Evolutionary conservation across 2,797 vertebrate genomes (phyloP).

Genomic region (Peromyscus aztecus): DNA sequence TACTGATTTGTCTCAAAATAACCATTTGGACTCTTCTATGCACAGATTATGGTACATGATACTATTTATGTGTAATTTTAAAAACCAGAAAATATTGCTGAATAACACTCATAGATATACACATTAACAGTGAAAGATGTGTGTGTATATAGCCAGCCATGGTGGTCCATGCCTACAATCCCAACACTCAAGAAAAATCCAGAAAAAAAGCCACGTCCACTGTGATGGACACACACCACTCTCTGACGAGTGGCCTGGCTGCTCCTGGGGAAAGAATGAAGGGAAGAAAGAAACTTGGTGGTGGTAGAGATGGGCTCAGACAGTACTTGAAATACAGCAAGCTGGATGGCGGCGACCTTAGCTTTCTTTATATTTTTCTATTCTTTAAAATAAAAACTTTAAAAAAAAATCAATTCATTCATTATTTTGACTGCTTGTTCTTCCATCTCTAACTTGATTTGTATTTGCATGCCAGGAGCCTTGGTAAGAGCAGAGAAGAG

Average conservation of each 20-base stretch:
- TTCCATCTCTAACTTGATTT: constrained; percentile 16
- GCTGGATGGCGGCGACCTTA: background rate
- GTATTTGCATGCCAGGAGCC: background rate
- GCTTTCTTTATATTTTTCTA: background rate
- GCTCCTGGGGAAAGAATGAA: background rate
- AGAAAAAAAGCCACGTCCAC: background rate
- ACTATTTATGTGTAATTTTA: background rate
- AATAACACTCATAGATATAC: background rate
- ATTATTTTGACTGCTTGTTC: background rate
- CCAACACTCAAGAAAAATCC: background rate
- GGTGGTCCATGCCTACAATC: background rate
- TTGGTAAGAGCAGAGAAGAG: background rate
- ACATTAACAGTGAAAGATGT: background rate
- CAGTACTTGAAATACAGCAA: background rate
- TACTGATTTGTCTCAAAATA: background rate
- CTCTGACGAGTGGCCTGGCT: background rate
- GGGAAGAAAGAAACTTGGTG: background rate
- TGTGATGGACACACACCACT: background rate
- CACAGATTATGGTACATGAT: background rate
- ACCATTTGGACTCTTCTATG: background rate
- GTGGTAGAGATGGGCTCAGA: background rate
- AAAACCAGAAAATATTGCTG: background rate
- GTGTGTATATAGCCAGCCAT: background rate
- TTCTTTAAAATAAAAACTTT: background rate
- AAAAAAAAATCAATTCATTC: background rate